phyloP scores from a whole-genome alignment of 2,888 invertebrate genomes.

The Himalopsyche japonica region DNA sequence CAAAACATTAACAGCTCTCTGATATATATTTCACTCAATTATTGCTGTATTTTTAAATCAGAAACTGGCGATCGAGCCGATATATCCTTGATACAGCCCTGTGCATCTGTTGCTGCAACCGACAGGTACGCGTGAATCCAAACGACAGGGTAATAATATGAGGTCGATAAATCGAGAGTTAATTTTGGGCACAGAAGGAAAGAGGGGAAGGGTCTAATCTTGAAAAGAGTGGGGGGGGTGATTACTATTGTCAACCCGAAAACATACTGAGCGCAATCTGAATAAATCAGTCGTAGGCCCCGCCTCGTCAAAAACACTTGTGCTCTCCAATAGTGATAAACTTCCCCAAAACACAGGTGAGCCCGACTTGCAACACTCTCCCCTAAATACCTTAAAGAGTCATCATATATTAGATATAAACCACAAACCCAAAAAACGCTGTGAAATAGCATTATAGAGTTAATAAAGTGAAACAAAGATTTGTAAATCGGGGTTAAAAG shows the following conservation, averaged over 20 bases:
- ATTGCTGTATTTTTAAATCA: too few species aligned
- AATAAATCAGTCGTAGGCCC: slow-evolving; percentile 29
- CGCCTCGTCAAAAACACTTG: slow-evolving; percentile 9
- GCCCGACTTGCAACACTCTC: background rate
- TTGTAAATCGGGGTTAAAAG: background rate
- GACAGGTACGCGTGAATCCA: background rate
- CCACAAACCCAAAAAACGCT: too few species aligned
- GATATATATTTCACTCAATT: too few species aligned
- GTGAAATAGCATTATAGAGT: too few species aligned
- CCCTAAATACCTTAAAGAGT: background rate
- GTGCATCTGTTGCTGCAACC: background rate
- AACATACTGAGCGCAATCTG: slow-evolving; percentile 17
- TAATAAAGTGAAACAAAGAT: background rate
- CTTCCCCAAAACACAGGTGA: slow-evolving; percentile 19
- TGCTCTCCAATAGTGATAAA: background rate
- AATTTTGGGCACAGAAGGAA: background rate
- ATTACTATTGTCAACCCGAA: slow-evolving; percentile 29
- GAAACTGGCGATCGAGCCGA: too few species aligned
- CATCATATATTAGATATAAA: too few species aligned
- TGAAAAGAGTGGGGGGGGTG: background rate
- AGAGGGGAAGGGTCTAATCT: background rate
- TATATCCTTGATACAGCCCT: background rate
- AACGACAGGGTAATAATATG: background rate
- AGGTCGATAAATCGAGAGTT: background rate
- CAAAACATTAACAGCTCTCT: too few species aligned